Evolutionary conservation across 2,113 vertebrate genomes (phyloP), one percentile per base, ranked within the genome.

Genomic region (Paralichthys olivaceus): DNA sequence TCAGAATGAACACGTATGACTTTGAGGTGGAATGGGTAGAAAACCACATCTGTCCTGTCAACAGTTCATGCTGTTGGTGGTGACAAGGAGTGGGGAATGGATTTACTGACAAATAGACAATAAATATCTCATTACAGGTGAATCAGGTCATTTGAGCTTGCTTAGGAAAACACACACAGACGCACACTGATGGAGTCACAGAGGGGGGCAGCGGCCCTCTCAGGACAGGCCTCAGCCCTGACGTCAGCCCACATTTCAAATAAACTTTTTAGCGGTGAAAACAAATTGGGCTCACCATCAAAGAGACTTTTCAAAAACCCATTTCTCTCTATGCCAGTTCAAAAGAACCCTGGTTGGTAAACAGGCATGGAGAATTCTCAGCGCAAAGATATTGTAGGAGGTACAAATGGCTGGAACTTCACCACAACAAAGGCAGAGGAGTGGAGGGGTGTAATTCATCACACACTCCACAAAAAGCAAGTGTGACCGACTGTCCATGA

Each of bases 401-500:
- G 85, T 83, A 83, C 84, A 88, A 84, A 88, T 84, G 83, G 88
- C 70, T 80, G 81, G 87, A 91, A 86, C 85, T 85, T 56, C 88
- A 87, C 87, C 90, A 89, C 91, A 90, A 91, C 92, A 93, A 92
- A 92, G 91, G 76, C 84, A 77, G 75, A 34, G 55, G 73, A 86
- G 81, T 56, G 85, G 85, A 87, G 85, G 89, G 85, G 71, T 81
- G 90, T 83, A 90, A 93, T 91, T 90, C 91, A 91, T 91, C 90
- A 91, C 84, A 89, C 80, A 64, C 84, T 89, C 88, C 84, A 91
- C 92, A 15, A 90, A 91, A 89, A 91, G 87, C 87, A 81, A 86
- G 91, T 83, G 90, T 89, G 87, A 90, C 88, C 87, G 88, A 93
- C 92, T 91, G 91, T 87, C 91, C 89, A 83, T 92, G 93, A 93